phyloP scores from a whole-genome alignment of 2,888 invertebrate species.

The Gymnoscelis rufifasciata region DNA sequence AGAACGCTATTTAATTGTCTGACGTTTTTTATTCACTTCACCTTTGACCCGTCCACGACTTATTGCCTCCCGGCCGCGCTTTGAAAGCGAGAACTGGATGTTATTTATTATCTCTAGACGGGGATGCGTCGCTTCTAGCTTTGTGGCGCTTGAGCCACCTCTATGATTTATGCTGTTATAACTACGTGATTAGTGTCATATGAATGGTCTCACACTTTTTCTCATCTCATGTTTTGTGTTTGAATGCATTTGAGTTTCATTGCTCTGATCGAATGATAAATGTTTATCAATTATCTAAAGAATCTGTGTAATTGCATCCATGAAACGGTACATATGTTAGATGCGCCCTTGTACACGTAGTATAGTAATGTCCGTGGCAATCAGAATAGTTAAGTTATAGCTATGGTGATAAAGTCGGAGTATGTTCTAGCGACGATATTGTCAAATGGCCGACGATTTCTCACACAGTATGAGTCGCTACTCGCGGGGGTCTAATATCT shows the following conservation, averaged over 20 bases:
- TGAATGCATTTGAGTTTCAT: slow-evolving; percentile 8
- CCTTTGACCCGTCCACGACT: slow-evolving; percentile 76
- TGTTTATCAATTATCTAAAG: slow-evolving; percentile 3
- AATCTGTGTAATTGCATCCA: slow-evolving; percentile 24
- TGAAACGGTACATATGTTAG: slow-evolving; percentile 33
- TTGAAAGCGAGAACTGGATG: slow-evolving; percentile 75
- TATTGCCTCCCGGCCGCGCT: slow-evolving; percentile 75
- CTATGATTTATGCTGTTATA: slow-evolving; percentile 72
- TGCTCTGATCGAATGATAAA: slow-evolving; percentile 1
- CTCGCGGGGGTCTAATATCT: slow-evolving; percentile 63
- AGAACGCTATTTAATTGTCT: slow-evolving; percentile 79
- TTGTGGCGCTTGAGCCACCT: slow-evolving; percentile 73
- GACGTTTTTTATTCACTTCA: slow-evolving; percentile 79
- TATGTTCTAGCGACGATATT: slow-evolving; percentile 56
- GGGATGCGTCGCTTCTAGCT: slow-evolving; percentile 72
- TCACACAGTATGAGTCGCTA: slow-evolving; percentile 63
- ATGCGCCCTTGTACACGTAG: slow-evolving; percentile 36
- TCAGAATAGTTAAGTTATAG: slow-evolving; percentile 47
- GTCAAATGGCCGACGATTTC: slow-evolving; percentile 65
- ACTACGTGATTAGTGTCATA: slow-evolving; percentile 69
- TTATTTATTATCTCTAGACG: slow-evolving; percentile 72
- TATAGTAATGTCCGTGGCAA: slow-evolving; percentile 51
- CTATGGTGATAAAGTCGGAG: slow-evolving; percentile 41
- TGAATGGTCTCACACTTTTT: slow-evolving; percentile 33
- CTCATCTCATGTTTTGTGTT: slow-evolving; percentile 16